A percentile compares a stretch with the other conserved stretches of the same genome.
phyloP scores from a whole-genome alignment of 1,140 invertebrate species.

The Bombus difficillimus region DNA sequence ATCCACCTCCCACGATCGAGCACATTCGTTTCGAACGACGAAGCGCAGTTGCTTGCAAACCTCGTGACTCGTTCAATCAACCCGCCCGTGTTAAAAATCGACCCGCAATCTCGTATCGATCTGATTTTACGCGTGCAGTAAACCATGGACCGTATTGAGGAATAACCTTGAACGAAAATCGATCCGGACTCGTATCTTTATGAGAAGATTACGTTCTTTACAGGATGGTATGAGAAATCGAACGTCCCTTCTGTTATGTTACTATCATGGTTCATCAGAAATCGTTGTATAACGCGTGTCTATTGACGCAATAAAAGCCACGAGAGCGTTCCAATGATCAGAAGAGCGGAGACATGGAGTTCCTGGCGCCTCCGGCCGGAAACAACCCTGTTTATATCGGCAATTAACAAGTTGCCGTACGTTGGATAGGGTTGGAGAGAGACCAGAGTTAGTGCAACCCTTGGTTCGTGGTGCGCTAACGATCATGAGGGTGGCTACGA shows the following conservation, averaged over 20 bases:
- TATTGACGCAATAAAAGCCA: slow-evolving; percentile 67
- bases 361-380: slow-evolving; percentile 66
- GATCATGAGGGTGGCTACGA: slow-evolving; percentile 51
- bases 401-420: slow-evolving; percentile 72
- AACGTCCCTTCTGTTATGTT: background rate
- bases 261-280: slow-evolving; percentile 29
- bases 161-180: slow-evolving; percentile 23
- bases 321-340: slow-evolving; percentile 37
- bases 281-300: slow-evolving; percentile 57
- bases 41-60: background rate
- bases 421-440: background rate
- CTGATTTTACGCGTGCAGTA: slow-evolving; percentile 3
- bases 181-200: slow-evolving; percentile 17
- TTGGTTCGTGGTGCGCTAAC: slow-evolving; percentile 57
- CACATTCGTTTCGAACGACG: background rate
- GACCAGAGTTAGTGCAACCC: slow-evolving; percentile 35
- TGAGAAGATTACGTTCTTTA: slow-evolving; percentile 25
- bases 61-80: slow-evolving; percentile 12
- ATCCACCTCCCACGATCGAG: background rate
- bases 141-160: background rate
- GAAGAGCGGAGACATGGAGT: background rate
- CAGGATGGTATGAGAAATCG: background rate
- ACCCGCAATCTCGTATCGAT: no score
- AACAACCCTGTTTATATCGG: slow-evolving; percentile 70
- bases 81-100: background rate